Conservation (phyloP, 1,140 invertebrate genomes). For the Andrena cerasifolii region DNA sequence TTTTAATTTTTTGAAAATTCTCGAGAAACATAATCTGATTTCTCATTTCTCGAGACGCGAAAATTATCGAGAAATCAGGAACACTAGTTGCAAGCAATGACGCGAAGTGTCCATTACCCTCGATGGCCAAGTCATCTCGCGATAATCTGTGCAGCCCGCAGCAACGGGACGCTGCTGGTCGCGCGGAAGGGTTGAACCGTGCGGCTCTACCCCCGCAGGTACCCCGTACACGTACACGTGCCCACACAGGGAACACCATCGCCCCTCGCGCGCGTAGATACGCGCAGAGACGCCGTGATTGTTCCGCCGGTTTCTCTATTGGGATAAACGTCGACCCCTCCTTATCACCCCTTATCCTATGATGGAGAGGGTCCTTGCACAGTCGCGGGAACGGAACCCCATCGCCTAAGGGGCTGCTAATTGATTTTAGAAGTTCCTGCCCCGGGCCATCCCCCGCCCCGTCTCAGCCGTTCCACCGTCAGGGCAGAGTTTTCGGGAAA, state of each 20-base stretch:
- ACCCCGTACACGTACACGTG: background rate
- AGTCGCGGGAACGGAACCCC: conserved; percentile 65
- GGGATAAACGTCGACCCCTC: conserved; percentile 68
- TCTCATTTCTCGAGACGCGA: too few species aligned
- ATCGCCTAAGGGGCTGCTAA: conserved; percentile 71
- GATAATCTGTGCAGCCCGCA: conserved; percentile 49
- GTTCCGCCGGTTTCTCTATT: conserved; percentile 65
- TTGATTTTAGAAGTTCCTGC: conserved; percentile 72
- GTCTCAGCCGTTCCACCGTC: conserved; percentile 3
- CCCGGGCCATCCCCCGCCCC: conserved; percentile 37
- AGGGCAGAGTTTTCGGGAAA: conserved; percentile 41
- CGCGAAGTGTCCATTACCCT: conserved; percentile 15
- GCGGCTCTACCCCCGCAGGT: conserved; percentile 35
- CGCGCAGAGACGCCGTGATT: conserved; percentile 63
- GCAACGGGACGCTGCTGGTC: conserved; percentile 39
- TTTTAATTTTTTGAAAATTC: too few species aligned
- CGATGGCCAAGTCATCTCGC: conserved; percentile 1
- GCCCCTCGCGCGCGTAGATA: conserved; percentile 28
- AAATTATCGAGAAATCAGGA: too few species aligned
- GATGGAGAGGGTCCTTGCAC: conserved; percentile 58
- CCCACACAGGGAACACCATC: too few species aligned
- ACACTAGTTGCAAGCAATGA: too few species aligned
- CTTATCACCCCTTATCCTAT: conserved; percentile 68
- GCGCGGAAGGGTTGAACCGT: conserved; percentile 48
- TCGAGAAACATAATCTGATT: too few species aligned